These are phyloP conservation scores for Ophion costatus DNA, from an alignment of 2,888 invertebrate genomes.

Conservation along the genomic window DNA sequence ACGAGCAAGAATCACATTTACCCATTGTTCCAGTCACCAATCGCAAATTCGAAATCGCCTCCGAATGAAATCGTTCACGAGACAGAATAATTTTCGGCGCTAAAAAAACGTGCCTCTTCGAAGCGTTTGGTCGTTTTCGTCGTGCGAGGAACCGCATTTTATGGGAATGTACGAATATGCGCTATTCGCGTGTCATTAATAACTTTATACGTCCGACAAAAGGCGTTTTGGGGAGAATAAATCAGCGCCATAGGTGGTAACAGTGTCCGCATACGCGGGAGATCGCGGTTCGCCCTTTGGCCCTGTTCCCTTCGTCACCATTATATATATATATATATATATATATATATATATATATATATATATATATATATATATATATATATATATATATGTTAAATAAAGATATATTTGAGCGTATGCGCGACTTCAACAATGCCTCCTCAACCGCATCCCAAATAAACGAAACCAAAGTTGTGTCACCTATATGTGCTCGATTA, in stretches of 20 bases:
- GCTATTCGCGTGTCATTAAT: conserved; percentile 58
- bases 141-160: neutral
- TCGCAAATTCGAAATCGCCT: too few relatives aligned
- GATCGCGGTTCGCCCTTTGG: conserved; percentile 62
- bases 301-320: conserved; percentile 42
- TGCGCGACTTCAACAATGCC: conserved; percentile 57
- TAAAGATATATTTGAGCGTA: neutral
- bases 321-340: neutral
- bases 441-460: conserved; percentile 63
- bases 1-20: too few relatives aligned
- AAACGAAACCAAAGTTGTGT: conserved; percentile 55
- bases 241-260: conserved; percentile 73
- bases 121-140: neutral
- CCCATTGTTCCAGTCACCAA: too few relatives aligned
- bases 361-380: too few relatives aligned
- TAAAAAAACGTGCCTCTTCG: too few relatives aligned
- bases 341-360: neutral
- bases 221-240: conserved; percentile 59
- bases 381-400: too few relatives aligned
- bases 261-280: conserved; percentile 45
- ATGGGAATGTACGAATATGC: conserved; percentile 13
- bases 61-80: too few relatives aligned
- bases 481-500: conserved; percentile 52
- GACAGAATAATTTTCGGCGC: too few relatives aligned
- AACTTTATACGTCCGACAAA: conserved; percentile 62